Conservation (phyloP, 2,113 vertebrate genomes). For the Alaudala cheleensis region DNA sequence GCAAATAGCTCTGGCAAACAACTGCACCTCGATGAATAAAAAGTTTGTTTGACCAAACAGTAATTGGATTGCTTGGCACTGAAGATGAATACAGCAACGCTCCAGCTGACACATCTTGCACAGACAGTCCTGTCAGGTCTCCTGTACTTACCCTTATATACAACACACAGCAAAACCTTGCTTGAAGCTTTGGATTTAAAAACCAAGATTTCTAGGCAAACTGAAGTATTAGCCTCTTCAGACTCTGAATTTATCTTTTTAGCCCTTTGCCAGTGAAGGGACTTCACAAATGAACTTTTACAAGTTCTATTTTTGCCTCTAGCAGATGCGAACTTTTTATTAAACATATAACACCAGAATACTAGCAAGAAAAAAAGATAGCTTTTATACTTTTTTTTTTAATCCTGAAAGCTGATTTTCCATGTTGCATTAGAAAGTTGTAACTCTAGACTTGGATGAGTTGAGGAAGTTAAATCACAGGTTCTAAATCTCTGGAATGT, state of each 20-base stretch:
- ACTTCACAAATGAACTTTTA: not conserved
- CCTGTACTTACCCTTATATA: not conserved
- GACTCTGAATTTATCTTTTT: not conserved
- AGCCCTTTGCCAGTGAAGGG: not conserved
- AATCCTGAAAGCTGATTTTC: not conserved
- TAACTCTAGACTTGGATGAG: not conserved
- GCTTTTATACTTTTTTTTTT: not conserved
- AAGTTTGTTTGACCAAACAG: conserved; percentile 61
- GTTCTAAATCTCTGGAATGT: not conserved
- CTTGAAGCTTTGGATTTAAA: not conserved
- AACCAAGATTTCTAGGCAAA: not conserved
- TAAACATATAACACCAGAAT: not conserved
- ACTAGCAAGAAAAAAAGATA: not conserved
- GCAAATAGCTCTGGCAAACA: conserved; percentile 52
- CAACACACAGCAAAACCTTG: not conserved
- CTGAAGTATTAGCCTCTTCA: not conserved
- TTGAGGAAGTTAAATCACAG: not conserved
- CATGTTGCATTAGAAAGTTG: not conserved
- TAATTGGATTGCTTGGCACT: conserved; percentile 49
- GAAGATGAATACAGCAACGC: conserved; percentile 6
- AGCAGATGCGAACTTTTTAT: not conserved
- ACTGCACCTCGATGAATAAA: conserved; percentile 64
- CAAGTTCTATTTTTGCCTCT: not conserved
- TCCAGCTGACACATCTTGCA: conserved; percentile 42
- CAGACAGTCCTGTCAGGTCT: not conserved